Conservation (phyloP, 2,888 invertebrate species). For the Dynastes maya region DNA sequence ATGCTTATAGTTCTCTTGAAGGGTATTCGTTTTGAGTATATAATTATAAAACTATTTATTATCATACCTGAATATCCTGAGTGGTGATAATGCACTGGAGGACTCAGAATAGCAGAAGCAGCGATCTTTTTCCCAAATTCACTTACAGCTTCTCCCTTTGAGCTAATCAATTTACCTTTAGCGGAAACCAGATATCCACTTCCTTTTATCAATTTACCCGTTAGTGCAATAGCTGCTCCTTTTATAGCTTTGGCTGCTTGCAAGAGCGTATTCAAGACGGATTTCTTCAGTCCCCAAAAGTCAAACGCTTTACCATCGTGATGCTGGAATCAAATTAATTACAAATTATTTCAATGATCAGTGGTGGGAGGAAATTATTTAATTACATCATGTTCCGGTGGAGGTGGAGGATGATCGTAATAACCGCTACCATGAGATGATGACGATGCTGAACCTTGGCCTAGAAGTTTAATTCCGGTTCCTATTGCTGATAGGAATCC, state of each 20-base stretch:
- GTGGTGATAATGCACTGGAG: conserved; percentile 57
- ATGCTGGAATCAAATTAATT: conserved; percentile 52
- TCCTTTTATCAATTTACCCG: conserved; percentile 89
- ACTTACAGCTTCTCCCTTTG: conserved; percentile 86
- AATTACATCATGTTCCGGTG: conserved; percentile 52
- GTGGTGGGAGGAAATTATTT: too few relatives aligned
- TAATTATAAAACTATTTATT: too few relatives aligned
- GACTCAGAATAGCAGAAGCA: conserved; percentile 80
- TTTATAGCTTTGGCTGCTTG: conserved; percentile 92
- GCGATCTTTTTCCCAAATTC: conserved; percentile 87
- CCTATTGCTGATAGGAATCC: conserved; percentile 72
- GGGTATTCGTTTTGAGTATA: too few relatives aligned
- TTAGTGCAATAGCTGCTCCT: conserved; percentile 89
- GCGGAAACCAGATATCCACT: conserved; percentile 80
- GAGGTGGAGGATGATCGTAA: conserved; percentile 55
- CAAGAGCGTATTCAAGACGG: conserved; percentile 85
- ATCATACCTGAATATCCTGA: conserved; percentile 48
- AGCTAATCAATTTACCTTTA: conserved; percentile 79
- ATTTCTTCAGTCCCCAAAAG: conserved; percentile 84
- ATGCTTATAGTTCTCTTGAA: too few relatives aligned
- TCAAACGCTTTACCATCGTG: conserved; percentile 65
- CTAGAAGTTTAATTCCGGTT: conserved; percentile 71
- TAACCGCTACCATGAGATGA: conserved; percentile 68
- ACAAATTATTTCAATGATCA: too few relatives aligned
- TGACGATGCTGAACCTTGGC: conserved; percentile 74